phyloP scores from a whole-genome alignment of 2,888 invertebrate species.

The Heliconius ethilla region DNA sequence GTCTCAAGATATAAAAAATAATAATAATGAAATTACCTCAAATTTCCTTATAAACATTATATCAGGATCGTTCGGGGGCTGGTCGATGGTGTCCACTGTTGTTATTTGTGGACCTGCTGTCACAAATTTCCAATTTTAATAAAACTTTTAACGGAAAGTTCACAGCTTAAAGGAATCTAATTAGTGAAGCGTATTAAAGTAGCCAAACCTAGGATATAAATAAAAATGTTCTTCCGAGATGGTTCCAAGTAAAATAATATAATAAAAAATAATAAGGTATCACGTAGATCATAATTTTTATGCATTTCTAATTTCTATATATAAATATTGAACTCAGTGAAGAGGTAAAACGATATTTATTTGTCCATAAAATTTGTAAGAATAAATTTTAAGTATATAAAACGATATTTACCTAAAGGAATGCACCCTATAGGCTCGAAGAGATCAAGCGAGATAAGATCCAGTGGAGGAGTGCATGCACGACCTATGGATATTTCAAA shows the following conservation, averaged over 20 bases:
- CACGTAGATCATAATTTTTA: too few species aligned
- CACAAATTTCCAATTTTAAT: neutral
- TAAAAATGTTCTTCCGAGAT: too few species aligned
- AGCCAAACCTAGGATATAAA: too few species aligned
- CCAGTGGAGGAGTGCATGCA: slow-evolving; percentile 64
- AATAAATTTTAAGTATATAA: neutral
- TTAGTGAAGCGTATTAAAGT: too few species aligned
- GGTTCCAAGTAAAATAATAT: too few species aligned
- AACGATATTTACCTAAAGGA: slow-evolving; percentile 63
- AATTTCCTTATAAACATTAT: slow-evolving; percentile 74
- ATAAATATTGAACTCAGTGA: too few species aligned
- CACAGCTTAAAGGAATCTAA: too few species aligned
- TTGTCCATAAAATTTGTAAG: neutral
- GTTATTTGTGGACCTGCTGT: slow-evolving; percentile 71
- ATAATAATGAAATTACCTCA: slow-evolving; percentile 54
- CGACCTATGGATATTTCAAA: slow-evolving; percentile 49
- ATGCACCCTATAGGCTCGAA: slow-evolving; percentile 76
- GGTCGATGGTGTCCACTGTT: slow-evolving; percentile 65
- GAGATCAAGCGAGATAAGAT: slow-evolving; percentile 69
- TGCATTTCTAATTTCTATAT: too few species aligned
- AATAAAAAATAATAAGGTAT: too few species aligned
- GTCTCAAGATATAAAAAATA: neutral
- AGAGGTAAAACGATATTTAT: too few species aligned
- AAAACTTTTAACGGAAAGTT: neutral
- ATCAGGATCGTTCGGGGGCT: slow-evolving; percentile 70